Percentiles rank a stretch among this genome's conserved stretches.
Conservation (phyloP, 2,797 vertebrate genomes). For the Microchirus variegatus region DNA sequence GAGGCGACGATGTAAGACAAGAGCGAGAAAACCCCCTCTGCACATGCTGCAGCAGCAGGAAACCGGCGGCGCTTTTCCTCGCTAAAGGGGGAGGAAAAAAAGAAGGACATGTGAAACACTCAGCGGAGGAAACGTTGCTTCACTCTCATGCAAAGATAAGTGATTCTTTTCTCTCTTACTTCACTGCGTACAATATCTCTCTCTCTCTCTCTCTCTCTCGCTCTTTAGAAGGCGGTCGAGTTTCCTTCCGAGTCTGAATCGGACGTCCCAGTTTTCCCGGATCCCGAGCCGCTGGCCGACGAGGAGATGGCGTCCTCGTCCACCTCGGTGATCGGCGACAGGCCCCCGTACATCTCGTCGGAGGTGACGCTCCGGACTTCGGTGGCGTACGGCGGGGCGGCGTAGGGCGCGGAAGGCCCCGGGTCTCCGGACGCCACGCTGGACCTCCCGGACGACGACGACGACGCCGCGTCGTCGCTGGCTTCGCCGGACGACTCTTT, state of each 20-base stretch:
- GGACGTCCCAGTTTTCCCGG: slow-evolving; percentile 54
- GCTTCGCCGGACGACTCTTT: slow-evolving; percentile 63
- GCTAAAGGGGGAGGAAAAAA: slow-evolving; percentile 39
- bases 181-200: slow-evolving; percentile 60
- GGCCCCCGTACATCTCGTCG: slow-evolving; percentile 74
- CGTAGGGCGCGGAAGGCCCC: slow-evolving; percentile 57
- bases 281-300: slow-evolving; percentile 69
- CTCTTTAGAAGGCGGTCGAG: slow-evolving; percentile 74
- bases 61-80: slow-evolving; percentile 33
- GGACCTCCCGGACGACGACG: slow-evolving; percentile 66
- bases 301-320: slow-evolving; percentile 85
- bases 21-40: slow-evolving; percentile 32
- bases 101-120: slow-evolving; percentile 62
- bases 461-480: slow-evolving; percentile 70
- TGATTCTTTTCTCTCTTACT: slow-evolving; percentile 78
- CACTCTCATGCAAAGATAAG: slow-evolving; percentile 76
- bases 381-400: slow-evolving; percentile 42
- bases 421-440: slow-evolving; percentile 60
- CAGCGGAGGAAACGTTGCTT: slow-evolving; percentile 57
- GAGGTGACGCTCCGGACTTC: slow-evolving; percentile 71
- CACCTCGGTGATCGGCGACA: slow-evolving; percentile 80
- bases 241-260: slow-evolving; percentile 73
- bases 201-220: slow-evolving; percentile 4
- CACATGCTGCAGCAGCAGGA: slow-evolving; percentile 43
- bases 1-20: slow-evolving; percentile 36